Evolutionary conservation across 2,888 invertebrate species (phyloP), one percentile per base, ranked within the genome.

Genomic region (Caenorhabditis zanzibari): DNA sequence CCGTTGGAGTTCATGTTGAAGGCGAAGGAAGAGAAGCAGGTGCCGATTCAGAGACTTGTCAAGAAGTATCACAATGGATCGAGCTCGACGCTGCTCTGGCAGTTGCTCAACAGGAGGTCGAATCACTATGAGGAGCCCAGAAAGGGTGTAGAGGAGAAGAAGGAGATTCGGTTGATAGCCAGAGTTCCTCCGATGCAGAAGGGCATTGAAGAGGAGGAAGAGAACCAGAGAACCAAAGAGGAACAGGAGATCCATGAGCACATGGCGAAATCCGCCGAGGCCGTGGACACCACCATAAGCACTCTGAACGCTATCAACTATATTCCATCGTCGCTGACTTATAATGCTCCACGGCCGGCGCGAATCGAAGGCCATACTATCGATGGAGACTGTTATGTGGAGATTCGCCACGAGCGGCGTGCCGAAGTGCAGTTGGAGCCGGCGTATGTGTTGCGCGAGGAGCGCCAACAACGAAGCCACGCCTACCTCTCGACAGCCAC

Each of bases 351-450:
- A 26, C 38, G 74, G 16, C 69, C 69, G 12, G 82, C 82, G 19
- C 69, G 81, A 16, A 71, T 76, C 49, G 86, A 86, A 64, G 86
- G 86, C 2, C 56, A 35, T 54, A 86, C 87, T 10, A 52, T 41
- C 6, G 79, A 81, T 10, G 85, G 87, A 7, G 63, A 83, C 16
- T 69, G 81, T 38, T 86, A 77, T 56, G 77, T 82, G n/a, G 86
- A 88, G 68, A 71, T 88, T 6, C 74, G 85, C 9, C 68, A 85
- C 16, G 86, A 88, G 58, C 52, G 86, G 19, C 82, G 88, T 12
- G 84, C 82, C 19, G 88, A 88, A 79, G 82, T 88, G 6, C 83
- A 86, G 47, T 71, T 88, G 35, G 86, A 85, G 79, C 88, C 88
- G 19, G 79, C 84, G 32, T 86, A 85, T 82, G 58, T 80, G 59